These are phyloP conservation scores for Fringilla coelebs DNA, from an alignment of 2,797 vertebrate species.

Conservation along the genomic window DNA sequence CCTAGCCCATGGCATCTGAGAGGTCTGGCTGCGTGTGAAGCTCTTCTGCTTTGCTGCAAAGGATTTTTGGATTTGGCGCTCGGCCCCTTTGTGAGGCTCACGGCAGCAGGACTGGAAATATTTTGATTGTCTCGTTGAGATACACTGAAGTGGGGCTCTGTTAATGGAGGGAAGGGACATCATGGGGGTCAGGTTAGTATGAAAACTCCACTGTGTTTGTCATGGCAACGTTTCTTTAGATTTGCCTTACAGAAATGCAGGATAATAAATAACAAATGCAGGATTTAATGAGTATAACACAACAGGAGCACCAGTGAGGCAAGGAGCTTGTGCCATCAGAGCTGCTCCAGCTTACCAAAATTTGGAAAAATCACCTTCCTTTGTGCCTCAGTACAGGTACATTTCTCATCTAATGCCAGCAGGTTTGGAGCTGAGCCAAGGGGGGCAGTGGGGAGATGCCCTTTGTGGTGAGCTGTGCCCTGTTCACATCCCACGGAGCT, in stretches of 20 bases:
- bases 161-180: background rate
- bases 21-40: background rate
- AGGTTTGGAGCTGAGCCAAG: background rate
- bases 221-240: background rate
- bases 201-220: background rate
- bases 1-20: conserved; percentile 20
- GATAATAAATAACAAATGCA: background rate
- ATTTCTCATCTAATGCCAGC: background rate
- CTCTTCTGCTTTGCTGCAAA: background rate
- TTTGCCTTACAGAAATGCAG: background rate
- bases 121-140: conserved; percentile 22
- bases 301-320: background rate
- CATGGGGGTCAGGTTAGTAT: background rate
- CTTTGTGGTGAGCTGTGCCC: background rate
- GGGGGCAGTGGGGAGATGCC: background rate
- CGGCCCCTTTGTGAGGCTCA: background rate
- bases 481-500: background rate
- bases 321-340: background rate
- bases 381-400: background rate
- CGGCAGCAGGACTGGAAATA: background rate
- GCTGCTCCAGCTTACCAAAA: background rate
- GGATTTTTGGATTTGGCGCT: background rate
- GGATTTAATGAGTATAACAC: background rate
- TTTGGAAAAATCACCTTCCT: background rate
- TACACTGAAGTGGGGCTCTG: background rate